Evolutionary conservation across 2,113 vertebrate species (phyloP), one percentile per base, ranked within the genome.

Genomic region (Chrysochloris asiatica): DNA sequence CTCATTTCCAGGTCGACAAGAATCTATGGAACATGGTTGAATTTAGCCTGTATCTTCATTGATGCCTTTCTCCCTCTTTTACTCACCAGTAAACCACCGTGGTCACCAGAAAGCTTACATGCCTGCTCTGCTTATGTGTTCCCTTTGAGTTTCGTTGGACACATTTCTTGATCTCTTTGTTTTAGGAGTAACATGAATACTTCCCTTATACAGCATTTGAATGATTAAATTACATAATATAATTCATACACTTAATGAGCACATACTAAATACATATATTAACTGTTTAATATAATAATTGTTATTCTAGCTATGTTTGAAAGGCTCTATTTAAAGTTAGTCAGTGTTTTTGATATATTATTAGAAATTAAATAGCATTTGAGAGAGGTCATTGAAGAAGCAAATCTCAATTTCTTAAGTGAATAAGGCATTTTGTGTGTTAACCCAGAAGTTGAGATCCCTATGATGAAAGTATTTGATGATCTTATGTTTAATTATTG

Each of bases 401-500:
- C 76, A 89, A 83, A 93, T 65, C 6, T 90, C 21, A 90, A 8
- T 95, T 86, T 86, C 59, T 52, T 82, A 86, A 86, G 86, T 71
- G 61, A 83, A 50, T 67, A 72, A 54, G 26, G 80, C 59, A 81
- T 56, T 94, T 83, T 93, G 43, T 94, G 33, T 36, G 45, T 81
- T 81, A 92, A 59, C 59, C 36, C 41, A 86, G 43, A 12, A 81
- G n/a, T 56, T 63, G 76, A 78, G 41, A 79, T 47, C 65, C 19
- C 4, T 83, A 30, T 48, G 10, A 86, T 88, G 33, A 83, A 86
- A 86, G 19, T 30, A 45, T 86, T 80, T 83, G 69, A 72, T 87
- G 38, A 33, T 73, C 77, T n/a, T 88, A 26, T 38, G 67, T 77
- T 91, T 91, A 92, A 91, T 95, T 90, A 56, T 89, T 67, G n/a